These are phyloP conservation scores for Drosophila sulfurigaster DNA, from an alignment of 1,140 invertebrate species.

Conservation along the genomic window DNA sequence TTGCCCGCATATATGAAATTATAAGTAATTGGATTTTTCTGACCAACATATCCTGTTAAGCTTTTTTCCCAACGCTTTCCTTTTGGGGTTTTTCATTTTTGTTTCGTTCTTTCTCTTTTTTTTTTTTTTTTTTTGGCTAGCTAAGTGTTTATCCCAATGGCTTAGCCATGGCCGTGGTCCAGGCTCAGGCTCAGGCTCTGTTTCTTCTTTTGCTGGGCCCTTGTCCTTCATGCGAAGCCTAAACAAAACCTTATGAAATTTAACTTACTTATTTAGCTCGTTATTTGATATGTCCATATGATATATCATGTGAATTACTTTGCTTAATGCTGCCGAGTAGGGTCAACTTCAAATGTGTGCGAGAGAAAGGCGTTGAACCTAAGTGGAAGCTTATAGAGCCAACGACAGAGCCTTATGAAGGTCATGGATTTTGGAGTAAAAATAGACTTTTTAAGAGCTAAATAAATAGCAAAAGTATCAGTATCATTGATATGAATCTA, in stretches of 20 bases:
- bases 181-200: not conserved
- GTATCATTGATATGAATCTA: too few relatives aligned
- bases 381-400: not conserved
- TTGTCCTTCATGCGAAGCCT: slow-evolving; percentile 1
- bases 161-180: slow-evolving; percentile 9
- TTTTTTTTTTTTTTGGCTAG: slow-evolving; percentile 9
- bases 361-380: not conserved
- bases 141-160: slow-evolving; percentile 32
- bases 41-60: slow-evolving; percentile 38
- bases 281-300: slow-evolving; percentile 25
- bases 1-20: slow-evolving; percentile 29
- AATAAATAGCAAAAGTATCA: too few relatives aligned
- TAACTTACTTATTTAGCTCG: slow-evolving; percentile 21
- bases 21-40: slow-evolving; percentile 53
- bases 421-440: too few relatives aligned
- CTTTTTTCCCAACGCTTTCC: slow-evolving; percentile 21
- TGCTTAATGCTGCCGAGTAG: not conserved
- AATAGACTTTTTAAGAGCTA: too few relatives aligned
- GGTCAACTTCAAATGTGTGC: not conserved
- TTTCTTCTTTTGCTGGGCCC: not conserved
- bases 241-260: slow-evolving; percentile 24
- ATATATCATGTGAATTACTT: slow-evolving; percentile 9
- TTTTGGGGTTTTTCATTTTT: slow-evolving; percentile 5
- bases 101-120: slow-evolving; percentile 14
- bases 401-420: too few relatives aligned